A percentile compares a stretch with the other conserved stretches of the same genome.
Evolutionary conservation across 2,113 vertebrate species (phyloP).

Genomic region (Emberiza fucata): DNA sequence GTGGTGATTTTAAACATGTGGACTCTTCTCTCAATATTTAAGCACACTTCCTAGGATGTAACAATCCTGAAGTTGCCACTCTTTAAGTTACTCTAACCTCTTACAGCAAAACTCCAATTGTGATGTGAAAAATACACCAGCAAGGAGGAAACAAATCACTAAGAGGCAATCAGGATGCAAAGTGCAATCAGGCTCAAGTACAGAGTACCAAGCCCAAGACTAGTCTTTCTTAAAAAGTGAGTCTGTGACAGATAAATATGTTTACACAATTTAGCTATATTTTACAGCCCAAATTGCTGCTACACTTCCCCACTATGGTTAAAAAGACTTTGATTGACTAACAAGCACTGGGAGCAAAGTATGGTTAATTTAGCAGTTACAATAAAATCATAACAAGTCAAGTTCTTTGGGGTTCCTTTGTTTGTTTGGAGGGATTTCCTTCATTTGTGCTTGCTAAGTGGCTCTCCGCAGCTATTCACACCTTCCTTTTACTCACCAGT

Average conservation of each 20-base stretch:
- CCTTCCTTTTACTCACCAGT: constrained; percentile 79
- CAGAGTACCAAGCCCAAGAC: not conserved
- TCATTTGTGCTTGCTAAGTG: accelerated
- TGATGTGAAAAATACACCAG: not conserved
- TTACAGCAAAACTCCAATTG: not conserved
- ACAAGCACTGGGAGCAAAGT: not conserved
- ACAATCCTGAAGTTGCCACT: not conserved
- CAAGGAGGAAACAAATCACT: not conserved
- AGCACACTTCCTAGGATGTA: not conserved
- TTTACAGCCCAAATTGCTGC: not conserved
- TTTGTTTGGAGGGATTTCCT: not conserved
- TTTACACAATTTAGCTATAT: not conserved
- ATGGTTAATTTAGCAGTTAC: not conserved
- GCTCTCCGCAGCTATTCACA: not conserved
- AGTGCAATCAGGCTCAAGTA: not conserved
- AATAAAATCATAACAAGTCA: not conserved
- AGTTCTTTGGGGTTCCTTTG: not conserved
- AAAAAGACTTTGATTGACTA: no score
- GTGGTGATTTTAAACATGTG: not conserved
- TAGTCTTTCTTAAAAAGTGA: no score
- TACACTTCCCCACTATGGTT: accelerated
- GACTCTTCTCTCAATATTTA: not conserved
- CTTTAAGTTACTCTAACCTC: not conserved
- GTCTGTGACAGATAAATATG: not conserved
- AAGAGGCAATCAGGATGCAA: not conserved